Percentiles rank a stretch among this genome's conserved stretches.
phyloP scores from a whole-genome alignment of 2,888 invertebrate genomes.

The Troglohyphantes excavatus region DNA sequence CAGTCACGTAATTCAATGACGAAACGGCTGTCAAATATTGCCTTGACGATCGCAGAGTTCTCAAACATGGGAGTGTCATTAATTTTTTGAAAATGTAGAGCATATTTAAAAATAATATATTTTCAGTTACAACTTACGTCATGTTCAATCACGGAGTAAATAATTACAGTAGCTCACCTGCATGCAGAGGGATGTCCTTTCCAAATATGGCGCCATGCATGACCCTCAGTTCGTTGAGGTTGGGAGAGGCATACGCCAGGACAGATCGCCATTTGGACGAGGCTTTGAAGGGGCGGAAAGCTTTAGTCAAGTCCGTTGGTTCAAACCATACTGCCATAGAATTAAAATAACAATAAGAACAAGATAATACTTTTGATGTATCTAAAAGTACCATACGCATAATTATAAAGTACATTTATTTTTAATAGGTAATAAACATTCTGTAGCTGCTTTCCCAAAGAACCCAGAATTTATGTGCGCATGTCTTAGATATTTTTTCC shows the following conservation, averaged over 20 bases:
- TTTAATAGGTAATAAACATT: too few species aligned
- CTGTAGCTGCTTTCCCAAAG: too few species aligned
- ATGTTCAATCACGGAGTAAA: neutral
- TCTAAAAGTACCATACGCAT: too few species aligned
- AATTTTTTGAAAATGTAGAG: neutral
- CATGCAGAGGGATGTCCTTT: neutral
- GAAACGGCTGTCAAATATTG: too few species aligned
- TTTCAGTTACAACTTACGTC: neutral
- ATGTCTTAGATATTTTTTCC: too few species aligned
- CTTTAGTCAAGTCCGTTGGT: conserved; percentile 91
- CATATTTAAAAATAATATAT: neutral
- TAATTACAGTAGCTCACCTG: neutral
- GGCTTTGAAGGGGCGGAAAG: conserved; percentile 87
- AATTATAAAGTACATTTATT: too few species aligned
- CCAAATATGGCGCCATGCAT: conserved; percentile 43
- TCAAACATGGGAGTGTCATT: too few species aligned
- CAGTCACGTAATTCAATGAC: too few species aligned
- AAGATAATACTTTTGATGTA: too few species aligned
- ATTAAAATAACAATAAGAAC: too few species aligned
- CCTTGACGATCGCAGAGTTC: too few species aligned
- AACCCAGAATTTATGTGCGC: too few species aligned
- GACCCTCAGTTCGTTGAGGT: conserved; percentile 59
- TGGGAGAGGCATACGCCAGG: conserved; percentile 58
- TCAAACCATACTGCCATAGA: conserved; percentile 85
- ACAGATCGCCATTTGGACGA: conserved; percentile 83